These are phyloP conservation scores for Brachyopa scutellaris DNA, from an alignment of 2,888 invertebrate species.

Conservation along the genomic window DNA sequence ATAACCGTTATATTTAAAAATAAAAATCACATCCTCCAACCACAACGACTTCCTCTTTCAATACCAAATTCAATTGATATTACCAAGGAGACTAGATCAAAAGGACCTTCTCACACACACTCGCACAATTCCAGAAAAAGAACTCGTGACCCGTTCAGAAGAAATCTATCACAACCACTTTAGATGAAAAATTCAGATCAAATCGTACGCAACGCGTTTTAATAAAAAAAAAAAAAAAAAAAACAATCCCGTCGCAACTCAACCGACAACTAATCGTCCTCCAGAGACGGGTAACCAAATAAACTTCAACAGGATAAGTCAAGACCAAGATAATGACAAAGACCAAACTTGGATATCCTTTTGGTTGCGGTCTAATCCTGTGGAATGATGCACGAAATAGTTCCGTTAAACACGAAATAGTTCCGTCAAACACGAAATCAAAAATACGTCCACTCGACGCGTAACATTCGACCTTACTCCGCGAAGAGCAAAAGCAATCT, in stretches of 20 bases:
- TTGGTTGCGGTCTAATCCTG: too few species aligned
- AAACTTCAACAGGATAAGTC: too few species aligned
- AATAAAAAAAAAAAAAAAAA: too few species aligned
- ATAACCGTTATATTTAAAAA: background rate
- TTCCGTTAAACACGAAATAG: too few species aligned
- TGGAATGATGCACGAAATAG: too few species aligned
- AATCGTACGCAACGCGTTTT: background rate
- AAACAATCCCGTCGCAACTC: too few species aligned
- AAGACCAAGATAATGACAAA: too few species aligned
- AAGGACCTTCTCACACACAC: background rate
- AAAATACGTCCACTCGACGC: too few species aligned
- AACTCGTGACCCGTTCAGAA: background rate
- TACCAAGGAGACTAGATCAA: constrained; percentile 16
- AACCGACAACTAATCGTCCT: too few species aligned
- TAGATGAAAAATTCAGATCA: constrained; percentile 10
- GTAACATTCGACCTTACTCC: constrained; percentile 7
- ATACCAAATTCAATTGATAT: constrained; percentile 2
- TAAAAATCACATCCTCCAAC: background rate
- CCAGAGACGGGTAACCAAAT: too few species aligned
- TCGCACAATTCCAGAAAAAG: background rate
- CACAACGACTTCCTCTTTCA: background rate
- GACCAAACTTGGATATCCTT: too few species aligned
- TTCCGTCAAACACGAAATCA: too few species aligned
- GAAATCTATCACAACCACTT: background rate
- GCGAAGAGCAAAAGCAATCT: constrained; percentile 36